These are phyloP conservation scores for Zosterops pallidus DNA, from an alignment of 2,113 vertebrate genomes.

Conservation along the genomic window DNA sequence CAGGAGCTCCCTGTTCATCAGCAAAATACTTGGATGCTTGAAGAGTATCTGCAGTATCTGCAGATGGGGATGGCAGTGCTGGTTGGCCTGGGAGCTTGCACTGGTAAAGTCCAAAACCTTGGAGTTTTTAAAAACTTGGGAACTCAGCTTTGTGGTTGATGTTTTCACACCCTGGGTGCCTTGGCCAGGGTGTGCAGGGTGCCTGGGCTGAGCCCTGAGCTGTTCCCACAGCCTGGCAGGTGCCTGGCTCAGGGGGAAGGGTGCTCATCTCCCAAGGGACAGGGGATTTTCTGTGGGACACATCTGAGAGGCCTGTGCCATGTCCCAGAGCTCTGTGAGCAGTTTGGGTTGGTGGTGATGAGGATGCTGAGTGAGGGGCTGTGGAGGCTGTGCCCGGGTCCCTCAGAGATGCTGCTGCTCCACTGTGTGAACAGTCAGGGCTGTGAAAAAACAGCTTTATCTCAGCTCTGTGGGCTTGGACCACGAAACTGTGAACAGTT, in stretches of 20 bases:
- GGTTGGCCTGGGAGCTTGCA: not conserved
- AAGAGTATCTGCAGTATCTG: accelerated
- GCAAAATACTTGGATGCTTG: accelerated
- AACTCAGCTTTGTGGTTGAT: accelerated
- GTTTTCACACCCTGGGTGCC: accelerated
- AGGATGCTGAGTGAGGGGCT: accelerated
- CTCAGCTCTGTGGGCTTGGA: accelerated
- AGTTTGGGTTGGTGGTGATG: not conserved
- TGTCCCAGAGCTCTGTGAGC: not conserved
- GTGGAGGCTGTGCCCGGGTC: accelerated
- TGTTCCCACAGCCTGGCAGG: not conserved
- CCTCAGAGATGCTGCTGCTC: accelerated
- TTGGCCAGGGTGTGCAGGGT: accelerated
- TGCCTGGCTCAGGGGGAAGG: not conserved
- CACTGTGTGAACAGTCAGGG: accelerated
- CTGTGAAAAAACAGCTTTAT: accelerated
- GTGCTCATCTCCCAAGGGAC: accelerated
- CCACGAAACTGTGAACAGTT: accelerated
- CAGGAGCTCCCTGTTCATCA: not conserved
- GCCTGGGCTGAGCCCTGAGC: not conserved
- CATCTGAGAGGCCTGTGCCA: accelerated
- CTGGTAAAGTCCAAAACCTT: accelerated
- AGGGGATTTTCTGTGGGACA: not conserved
- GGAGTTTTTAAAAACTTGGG: not conserved
- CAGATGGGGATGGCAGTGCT: accelerated